Evolutionary conservation across 2,888 invertebrate species (phyloP).

Genomic region (Phyllotreta cruciferae): DNA sequence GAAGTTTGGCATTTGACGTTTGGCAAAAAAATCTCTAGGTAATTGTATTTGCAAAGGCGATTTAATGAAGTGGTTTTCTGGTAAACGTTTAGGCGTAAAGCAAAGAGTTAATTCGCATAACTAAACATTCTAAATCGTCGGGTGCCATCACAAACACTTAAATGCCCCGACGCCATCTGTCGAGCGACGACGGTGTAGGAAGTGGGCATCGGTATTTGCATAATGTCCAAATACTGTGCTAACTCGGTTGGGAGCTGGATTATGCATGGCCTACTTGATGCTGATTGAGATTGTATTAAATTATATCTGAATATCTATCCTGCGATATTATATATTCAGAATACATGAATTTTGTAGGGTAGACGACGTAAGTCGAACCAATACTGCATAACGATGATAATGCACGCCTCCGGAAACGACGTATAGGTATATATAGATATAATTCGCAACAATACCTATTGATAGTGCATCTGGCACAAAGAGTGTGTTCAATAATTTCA

Average conservation of each 20-base stretch:
- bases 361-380: conserved; percentile 11
- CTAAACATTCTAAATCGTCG: conserved; percentile 8
- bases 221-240: conserved; percentile 56
- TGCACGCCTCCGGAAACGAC: no score
- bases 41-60: conserved; percentile 1
- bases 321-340: conserved; percentile 29
- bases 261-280: conserved; percentile 54
- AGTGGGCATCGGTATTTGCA: conserved; percentile 49
- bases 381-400: conserved; percentile 1
- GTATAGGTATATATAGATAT: not conserved
- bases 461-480: not conserved
- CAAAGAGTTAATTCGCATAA: conserved; percentile 6
- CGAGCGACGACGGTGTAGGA: conserved; percentile 33
- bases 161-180: conserved; percentile 50
- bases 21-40: not conserved
- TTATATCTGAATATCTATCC: conserved; percentile 51
- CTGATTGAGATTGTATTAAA: conserved; percentile 56
- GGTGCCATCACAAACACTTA: conserved; percentile 21
- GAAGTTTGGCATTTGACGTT: no score
- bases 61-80: conserved; percentile 10
- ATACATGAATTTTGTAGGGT: conserved; percentile 23
- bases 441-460: not conserved
- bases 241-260: conserved; percentile 50
- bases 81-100: conserved; percentile 1
- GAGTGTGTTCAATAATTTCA: not conserved